Evolutionary conservation across 2,888 invertebrate genomes (phyloP), one percentile per base, ranked within the genome.

Genomic region (Eupithecia inturbata): DNA sequence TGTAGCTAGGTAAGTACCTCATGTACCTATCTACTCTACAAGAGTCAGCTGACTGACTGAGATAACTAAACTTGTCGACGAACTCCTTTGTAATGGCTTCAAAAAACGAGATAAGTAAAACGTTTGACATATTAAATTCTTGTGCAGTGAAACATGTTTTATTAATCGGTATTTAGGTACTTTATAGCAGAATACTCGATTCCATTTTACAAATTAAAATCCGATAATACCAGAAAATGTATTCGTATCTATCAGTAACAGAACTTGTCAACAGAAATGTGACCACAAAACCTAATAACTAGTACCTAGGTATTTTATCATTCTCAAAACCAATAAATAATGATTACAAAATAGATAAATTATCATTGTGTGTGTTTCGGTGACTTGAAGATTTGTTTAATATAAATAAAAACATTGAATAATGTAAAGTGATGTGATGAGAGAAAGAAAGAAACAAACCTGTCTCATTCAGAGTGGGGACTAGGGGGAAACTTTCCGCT

Each of bases 131-230:
- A 76, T 73, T 74, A 68, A 71, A 72, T 72, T 68, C 67, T 69
- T 76, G 76, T 78, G 74, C 76, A 75, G 71, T 70, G 53, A 72
- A 76, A 70, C 68, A 74, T 76, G 70, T 76, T 74, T 71, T 74
- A 66, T 70, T 57, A 53, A 67, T 60, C 5, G 19, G 19, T 45
- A 19, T 6, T 1, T 45, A 41, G 3, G 1, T 45, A 70, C 63
- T 74, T 70, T 49, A 69, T 73, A 70, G 66, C 66, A 41, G 39
- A 19, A 67, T 57, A 67, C 33, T 74, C 14, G 70, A 28, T 41
- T 22, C 9, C 22, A 53, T 53, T 53, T 22, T 53, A 22, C 22
- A 22, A 19, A 49, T 67, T 67, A 66, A 57, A 49, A 71, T 69
- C 26, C 19, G 45, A 66, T 67, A 57, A 14, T 36, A 39, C 45